Evolutionary conservation across 1,140 invertebrate species (phyloP).

Genomic region (Medauroidea extradentata): DNA sequence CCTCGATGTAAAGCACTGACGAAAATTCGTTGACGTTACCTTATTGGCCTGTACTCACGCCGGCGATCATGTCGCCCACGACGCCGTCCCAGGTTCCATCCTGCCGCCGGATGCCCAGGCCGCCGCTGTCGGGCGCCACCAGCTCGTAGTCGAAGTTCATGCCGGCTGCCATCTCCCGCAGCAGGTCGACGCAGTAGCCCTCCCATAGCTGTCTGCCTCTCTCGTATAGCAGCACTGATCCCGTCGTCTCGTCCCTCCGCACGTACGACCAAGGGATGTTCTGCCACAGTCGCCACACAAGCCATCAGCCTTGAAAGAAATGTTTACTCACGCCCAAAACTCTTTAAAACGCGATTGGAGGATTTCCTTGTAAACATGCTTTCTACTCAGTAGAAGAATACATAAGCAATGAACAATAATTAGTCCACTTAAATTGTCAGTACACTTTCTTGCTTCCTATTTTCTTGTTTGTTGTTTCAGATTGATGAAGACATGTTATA

Average conservation of each 20-base stretch:
- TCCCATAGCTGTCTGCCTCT: conserved; percentile 17
- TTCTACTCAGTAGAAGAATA: too few species aligned
- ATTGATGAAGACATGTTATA: too few species aligned
- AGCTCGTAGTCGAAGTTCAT: conserved; percentile 54
- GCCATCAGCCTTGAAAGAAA: too few species aligned
- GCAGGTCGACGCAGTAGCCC: conserved; percentile 57
- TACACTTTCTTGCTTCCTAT: too few species aligned
- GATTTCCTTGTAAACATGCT: too few species aligned
- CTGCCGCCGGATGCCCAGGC: conserved; percentile 65
- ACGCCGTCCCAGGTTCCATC: conserved; percentile 87
- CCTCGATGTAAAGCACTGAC: too few species aligned
- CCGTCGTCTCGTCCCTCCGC: not conserved
- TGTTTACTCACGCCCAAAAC: too few species aligned
- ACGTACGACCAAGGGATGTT: not conserved
- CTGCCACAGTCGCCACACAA: not conserved
- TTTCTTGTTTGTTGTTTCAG: too few species aligned
- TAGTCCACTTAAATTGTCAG: too few species aligned
- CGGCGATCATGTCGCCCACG: conserved; percentile 80
- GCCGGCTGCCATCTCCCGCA: conserved; percentile 40
- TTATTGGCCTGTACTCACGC: conserved; percentile 52
- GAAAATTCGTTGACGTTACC: too few species aligned
- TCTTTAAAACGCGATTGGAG: too few species aligned
- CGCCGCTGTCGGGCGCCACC: conserved; percentile 52
- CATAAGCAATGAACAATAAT: too few species aligned
- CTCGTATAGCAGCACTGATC: not conserved